Base-by-base conservation (phyloP, 2,113 vertebrate genomes). In the Pelecanoides urinatrix region DNA sequence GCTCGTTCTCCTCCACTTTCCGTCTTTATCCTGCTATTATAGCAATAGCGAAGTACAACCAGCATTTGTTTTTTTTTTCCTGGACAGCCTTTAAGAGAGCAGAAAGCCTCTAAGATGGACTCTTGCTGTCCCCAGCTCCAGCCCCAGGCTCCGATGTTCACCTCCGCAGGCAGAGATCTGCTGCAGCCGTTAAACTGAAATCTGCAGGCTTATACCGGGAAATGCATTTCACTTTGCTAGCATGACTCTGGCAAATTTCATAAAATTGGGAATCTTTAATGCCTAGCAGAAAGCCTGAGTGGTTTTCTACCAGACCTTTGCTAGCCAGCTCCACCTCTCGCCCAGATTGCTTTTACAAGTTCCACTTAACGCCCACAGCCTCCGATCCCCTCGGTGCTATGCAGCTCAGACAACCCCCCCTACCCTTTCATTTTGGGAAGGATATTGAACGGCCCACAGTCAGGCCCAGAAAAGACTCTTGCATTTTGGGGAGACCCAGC, bases 331-430 rank as follows among this genome's bases (percentile, higher is more conserved):
- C 40, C 44, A 71, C 1, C 0, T 66, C 62, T 88, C 8, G 4
- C 29, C n/a, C 58, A 77, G 44, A 73, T 13, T 73, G 49, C 29
- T 86, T 90, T 80, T 72, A 61, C 32, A 73, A 76, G 15, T 52
- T 92, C 47, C 22, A 23, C 26, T 67, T 76, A 59, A 68, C 2
- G 3, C 11, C 56, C 29, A 18, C 30, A 68, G 23, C 32, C 36
- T 59, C 77, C 7, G 1, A 36, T 82, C 26, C 36, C 16, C 38
- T 68, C 0, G 0, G 40, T 44, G 47, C 40, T 42, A 23, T 0
- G 0, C 36, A 66, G 59, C 66, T 79, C 40, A 65, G 68, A 67
- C 16, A 74, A 68, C 4, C 44, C 4, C 9, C 44, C 20, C 21
- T 27, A 34, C 16, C 49, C 47, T 56, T 47, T 45, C 3, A 0